Evolutionary conservation across 2,797 vertebrate species (phyloP).

Genomic region (Orientallactaga sibirica): DNA sequence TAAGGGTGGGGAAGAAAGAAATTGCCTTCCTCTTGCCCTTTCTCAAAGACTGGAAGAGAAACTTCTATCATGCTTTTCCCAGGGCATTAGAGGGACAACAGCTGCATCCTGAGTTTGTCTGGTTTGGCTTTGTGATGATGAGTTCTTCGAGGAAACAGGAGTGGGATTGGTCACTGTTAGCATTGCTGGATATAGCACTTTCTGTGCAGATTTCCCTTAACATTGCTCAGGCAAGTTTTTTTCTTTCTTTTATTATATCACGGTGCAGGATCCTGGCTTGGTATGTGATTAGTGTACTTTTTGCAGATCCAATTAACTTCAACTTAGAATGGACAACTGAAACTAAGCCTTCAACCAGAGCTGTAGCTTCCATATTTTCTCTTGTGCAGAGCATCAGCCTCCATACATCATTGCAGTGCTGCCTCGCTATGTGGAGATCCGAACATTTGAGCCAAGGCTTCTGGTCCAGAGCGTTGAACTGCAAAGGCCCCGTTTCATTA

Average conservation of each 20-base stretch:
- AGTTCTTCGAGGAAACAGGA: not conserved
- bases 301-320: conserved; percentile 10
- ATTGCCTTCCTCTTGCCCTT: not conserved
- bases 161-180: not conserved
- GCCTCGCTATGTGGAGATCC: conserved; percentile 97
- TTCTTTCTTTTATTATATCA: not conserved
- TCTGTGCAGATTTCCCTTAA: conserved; percentile 14
- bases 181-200: not conserved
- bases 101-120: not conserved
- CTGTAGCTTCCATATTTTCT: conserved; percentile 17
- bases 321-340: not conserved
- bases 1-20: not conserved
- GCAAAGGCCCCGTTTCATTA: conserved; percentile 98
- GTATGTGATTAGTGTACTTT: not conserved
- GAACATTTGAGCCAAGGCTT: conserved; percentile 96
- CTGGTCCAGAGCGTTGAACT: conserved; percentile 98
- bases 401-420: conserved; percentile 99
- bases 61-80: not conserved
- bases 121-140: not conserved
- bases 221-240: not conserved
- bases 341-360: not conserved
- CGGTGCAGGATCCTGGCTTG: not conserved
- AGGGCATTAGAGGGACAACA: not conserved
- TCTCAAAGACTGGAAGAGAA: not conserved
- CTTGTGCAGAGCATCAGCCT: conserved; percentile 94